Conservation (phyloP, 2,888 invertebrate species). For the Dynastes hyllus region DNA sequence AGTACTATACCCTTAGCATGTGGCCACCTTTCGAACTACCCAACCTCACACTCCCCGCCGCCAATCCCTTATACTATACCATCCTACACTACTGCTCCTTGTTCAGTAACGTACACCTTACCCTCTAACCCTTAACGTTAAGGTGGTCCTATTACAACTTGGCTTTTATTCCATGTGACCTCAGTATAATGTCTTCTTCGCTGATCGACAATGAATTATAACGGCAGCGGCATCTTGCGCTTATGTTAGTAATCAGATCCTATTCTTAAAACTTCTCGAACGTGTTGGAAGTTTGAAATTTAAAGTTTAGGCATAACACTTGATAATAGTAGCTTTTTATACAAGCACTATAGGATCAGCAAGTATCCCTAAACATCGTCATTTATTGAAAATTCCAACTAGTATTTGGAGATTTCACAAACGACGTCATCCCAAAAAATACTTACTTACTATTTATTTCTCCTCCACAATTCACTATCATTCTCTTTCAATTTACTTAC, state of each 20-base stretch:
- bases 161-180: conserved; percentile 53
- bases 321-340: no score
- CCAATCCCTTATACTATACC: conserved; percentile 54
- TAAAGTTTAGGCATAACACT: no score
- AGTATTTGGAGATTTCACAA: no score
- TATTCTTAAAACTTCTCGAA: not conserved
- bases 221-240: not conserved
- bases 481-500: no score
- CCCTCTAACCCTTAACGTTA: conserved; percentile 60
- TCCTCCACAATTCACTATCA: no score
- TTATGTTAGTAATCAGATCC: conserved; percentile 26
- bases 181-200: conserved; percentile 18
- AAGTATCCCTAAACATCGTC: no score
- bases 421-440: no score
- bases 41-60: conserved; percentile 52
- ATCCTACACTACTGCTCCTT: conserved; percentile 56
- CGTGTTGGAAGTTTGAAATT: not conserved
- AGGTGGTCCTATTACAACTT: conserved; percentile 61
- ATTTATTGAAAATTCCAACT: no score
- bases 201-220: conserved; percentile 36
- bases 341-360: no score
- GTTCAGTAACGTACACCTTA: conserved; percentile 60
- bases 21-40: conserved; percentile 59
- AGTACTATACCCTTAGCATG: conserved; percentile 59
- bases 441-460: no score